phyloP scores from a whole-genome alignment of 2,888 invertebrate genomes.

The Petrolisthes cinctipes region DNA sequence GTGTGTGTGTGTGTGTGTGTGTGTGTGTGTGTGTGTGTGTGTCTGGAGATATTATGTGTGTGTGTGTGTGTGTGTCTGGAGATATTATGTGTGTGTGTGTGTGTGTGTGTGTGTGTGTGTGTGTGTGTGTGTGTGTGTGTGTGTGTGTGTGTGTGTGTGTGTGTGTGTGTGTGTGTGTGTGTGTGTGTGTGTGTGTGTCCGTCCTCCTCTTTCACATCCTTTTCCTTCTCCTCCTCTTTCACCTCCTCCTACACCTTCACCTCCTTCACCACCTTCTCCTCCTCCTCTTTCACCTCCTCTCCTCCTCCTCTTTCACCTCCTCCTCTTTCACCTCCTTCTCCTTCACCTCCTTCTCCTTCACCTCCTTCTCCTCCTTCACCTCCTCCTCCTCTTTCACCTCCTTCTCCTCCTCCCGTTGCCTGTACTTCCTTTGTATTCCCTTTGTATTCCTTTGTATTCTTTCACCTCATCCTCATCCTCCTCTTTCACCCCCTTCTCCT shows the following conservation, averaged over 20 bases:
- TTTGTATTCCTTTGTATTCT: not conserved
- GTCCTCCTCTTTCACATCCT: not conserved
- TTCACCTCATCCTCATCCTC: not conserved
- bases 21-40: not conserved
- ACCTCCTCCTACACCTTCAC: not conserved
- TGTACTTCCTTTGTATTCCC: not conserved
- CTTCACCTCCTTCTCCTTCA: not conserved
- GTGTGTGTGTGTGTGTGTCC: too few relatives aligned
- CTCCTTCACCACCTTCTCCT: not conserved
- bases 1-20: not conserved
- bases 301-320: not conserved
- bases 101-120: too few relatives aligned
- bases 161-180: not conserved
- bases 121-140: too few relatives aligned
- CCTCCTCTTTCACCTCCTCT: not conserved
- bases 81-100: not conserved
- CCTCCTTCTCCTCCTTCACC: not conserved
- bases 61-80: not conserved
- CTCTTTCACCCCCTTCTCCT: not conserved
- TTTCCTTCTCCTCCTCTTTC: not conserved
- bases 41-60: not conserved
- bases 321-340: not conserved
- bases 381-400: not conserved
- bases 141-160: not conserved
- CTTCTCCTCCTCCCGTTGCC: not conserved